phyloP scores from a whole-genome alignment of 2,797 vertebrate species.

The Typhlichthys eigenmanni region DNA sequence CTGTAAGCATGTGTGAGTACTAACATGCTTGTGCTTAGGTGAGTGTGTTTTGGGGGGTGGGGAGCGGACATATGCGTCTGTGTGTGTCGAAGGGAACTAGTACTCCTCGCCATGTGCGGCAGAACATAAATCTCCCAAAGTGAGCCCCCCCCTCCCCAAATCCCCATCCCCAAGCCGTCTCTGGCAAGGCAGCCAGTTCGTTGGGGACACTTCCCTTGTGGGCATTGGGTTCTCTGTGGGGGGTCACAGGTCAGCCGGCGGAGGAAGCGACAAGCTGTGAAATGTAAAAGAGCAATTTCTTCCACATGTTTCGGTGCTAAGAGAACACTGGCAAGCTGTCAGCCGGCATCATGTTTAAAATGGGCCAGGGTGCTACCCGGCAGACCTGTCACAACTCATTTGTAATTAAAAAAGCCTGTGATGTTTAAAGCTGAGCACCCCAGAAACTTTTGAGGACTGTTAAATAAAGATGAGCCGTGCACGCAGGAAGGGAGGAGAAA shows the following conservation, averaged over 20 bases:
- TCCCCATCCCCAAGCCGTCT: conserved; percentile 46
- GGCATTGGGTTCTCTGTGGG: conserved; percentile 89
- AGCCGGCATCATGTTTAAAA: conserved; percentile 86
- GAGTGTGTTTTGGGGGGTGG: conserved; percentile 10
- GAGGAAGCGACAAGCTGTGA: conserved; percentile 99
- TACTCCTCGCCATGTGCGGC: conserved; percentile 60
- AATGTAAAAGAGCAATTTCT: conserved; percentile 99
- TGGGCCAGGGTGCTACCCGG: conserved; percentile 86
- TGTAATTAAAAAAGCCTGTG: conserved; percentile 89
- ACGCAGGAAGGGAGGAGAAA: conserved; percentile 36
- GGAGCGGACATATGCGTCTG: conserved; percentile 2
- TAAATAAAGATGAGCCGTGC: conserved; percentile 83
- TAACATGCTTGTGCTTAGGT: neutral
- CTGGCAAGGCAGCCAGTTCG: conserved; percentile 66
- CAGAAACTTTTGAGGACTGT: conserved; percentile 79
- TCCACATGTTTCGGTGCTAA: conserved; percentile 95
- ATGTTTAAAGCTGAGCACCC: conserved; percentile 90
- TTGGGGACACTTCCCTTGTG: conserved; percentile 93
- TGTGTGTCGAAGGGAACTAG: conserved; percentile 41
- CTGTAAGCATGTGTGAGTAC: neutral
- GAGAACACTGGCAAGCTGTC: conserved; percentile 89
- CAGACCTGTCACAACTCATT: conserved; percentile 94
- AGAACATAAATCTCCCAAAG: conserved; percentile 83
- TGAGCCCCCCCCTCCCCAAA: conserved; percentile 70
- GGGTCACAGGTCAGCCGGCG: conserved; percentile 92